Percentiles rank a stretch among this genome's conserved stretches.
Conservation (phyloP, 2,113 vertebrate species). For the Nerophis ophidion region DNA sequence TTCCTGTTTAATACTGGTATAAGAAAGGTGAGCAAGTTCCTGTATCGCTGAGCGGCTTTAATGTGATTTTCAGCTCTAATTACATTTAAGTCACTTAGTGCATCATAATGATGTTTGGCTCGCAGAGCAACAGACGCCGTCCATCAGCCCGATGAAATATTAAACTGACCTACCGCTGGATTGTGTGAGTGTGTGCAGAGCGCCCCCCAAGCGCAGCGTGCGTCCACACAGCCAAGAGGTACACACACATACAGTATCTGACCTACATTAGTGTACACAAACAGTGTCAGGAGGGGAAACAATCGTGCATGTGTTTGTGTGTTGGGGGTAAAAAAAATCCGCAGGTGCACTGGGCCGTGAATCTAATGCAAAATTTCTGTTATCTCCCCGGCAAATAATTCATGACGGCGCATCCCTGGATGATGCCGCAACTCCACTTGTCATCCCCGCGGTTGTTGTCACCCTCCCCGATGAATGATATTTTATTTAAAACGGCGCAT, state of each 20-base stretch:
- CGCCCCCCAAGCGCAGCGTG: slow-evolving; percentile 18
- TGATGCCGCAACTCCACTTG: slow-evolving; percentile 32
- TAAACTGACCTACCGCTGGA: slow-evolving; percentile 72
- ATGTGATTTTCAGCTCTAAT: slow-evolving; percentile 79
- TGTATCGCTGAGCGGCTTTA: slow-evolving; percentile 67
- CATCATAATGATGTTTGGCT: slow-evolving; percentile 75
- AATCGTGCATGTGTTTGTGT: slow-evolving; percentile 23
- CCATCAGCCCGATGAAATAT: slow-evolving; percentile 79
- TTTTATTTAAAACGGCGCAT: slow-evolving; percentile 60
- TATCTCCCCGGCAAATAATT: slow-evolving; percentile 58
- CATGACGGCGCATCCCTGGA: slow-evolving; percentile 45
- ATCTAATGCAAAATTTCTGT: slow-evolving; percentile 63
- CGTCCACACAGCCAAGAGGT: slow-evolving; percentile 26
- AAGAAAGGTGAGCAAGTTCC: slow-evolving; percentile 46
- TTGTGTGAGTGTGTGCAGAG: slow-evolving; percentile 36
- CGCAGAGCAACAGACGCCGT: slow-evolving; percentile 77
- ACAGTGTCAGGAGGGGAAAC: slow-evolving; percentile 53
- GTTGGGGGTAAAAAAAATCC: slow-evolving; percentile 25
- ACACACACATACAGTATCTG: slow-evolving; percentile 31
- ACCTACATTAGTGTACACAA: slow-evolving; percentile 58
- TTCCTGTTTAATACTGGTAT: not conserved
- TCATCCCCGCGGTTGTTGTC: slow-evolving; percentile 38
- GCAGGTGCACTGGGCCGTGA: slow-evolving; percentile 53
- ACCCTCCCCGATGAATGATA: slow-evolving; percentile 39
- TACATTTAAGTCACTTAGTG: slow-evolving; percentile 78